Conservation (phyloP, 2,888 invertebrate species). For the Drosophila kambysellisi region DNA sequence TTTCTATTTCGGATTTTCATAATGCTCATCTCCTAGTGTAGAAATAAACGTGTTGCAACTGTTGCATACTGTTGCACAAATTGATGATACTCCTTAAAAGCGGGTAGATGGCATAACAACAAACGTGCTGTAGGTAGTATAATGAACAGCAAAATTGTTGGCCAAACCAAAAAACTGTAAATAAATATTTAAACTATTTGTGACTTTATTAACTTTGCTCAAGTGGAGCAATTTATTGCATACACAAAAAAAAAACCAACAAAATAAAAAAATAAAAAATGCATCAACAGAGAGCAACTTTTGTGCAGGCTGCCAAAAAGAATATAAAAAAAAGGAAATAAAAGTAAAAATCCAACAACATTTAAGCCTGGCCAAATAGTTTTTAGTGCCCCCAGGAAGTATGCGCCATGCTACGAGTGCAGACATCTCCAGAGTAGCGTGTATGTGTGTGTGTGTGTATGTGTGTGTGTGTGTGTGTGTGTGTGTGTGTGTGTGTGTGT, state of each 20-base stretch:
- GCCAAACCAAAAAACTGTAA: slow-evolving; percentile 70
- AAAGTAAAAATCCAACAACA: slow-evolving; percentile 32
- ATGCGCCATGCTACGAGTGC: slow-evolving; percentile 21
- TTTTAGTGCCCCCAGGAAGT: slow-evolving; percentile 33
- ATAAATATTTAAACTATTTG: slow-evolving; percentile 81
- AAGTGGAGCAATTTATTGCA: slow-evolving; percentile 80
- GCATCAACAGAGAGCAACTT: slow-evolving; percentile 36
- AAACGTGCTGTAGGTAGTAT: slow-evolving; percentile 26
- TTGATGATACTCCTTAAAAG: background rate
- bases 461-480: slow-evolving; percentile 3
- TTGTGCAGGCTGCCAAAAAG: slow-evolving; percentile 16
- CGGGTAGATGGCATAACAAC: background rate
- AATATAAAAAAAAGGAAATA: slow-evolving; percentile 9
- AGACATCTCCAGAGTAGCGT: slow-evolving; percentile 7
- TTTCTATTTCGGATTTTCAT: background rate
- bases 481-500: slow-evolving; percentile 6
- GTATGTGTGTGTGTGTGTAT: background rate
- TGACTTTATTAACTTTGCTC: slow-evolving; percentile 79
- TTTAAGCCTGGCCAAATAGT: slow-evolving; percentile 55
- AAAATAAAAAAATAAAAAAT: background rate
- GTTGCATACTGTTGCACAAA: background rate
- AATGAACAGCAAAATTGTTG: slow-evolving; percentile 63
- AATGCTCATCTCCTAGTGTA: background rate
- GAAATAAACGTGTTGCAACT: background rate
- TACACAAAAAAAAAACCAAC: slow-evolving; percentile 28